A percentile compares a stretch with the other conserved stretches of the same genome.
Conservation (phyloP, 2,888 invertebrate species). For the Autographa gamma region DNA sequence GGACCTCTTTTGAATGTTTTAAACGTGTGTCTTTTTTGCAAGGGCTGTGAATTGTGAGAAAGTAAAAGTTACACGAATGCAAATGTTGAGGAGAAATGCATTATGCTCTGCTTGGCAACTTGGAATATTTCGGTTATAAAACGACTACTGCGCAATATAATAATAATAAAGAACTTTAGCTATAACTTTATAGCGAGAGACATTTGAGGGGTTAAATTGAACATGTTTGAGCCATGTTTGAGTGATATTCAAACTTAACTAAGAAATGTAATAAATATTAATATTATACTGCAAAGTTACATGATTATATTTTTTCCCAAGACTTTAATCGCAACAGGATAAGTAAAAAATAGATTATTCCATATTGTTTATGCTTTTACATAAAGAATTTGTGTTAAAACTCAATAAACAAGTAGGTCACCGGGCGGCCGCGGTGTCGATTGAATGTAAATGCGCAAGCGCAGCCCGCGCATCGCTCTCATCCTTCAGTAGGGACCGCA, state of each 20-base stretch:
- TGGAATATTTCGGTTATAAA: background rate
- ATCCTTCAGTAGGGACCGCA: constrained; percentile 68
- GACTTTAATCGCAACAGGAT: too few species aligned
- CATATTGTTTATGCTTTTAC: background rate
- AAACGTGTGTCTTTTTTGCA: constrained; percentile 12
- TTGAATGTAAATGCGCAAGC: constrained; percentile 84
- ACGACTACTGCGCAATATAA: too few species aligned
- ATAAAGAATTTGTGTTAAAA: constrained; percentile 45
- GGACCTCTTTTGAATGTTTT: constrained; percentile 5
- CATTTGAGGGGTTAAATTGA: too few species aligned
- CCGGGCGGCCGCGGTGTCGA: constrained; percentile 69
- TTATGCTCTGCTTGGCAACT: background rate
- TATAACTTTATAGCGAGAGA: too few species aligned
- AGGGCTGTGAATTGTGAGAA: constrained; percentile 13
- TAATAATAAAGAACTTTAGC: background rate
- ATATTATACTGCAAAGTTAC: too few species aligned
- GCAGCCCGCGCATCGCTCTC: constrained; percentile 65
- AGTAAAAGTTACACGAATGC: background rate
- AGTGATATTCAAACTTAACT: too few species aligned
- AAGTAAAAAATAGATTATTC: background rate
- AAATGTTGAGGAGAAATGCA: background rate
- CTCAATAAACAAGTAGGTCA: constrained; percentile 75
- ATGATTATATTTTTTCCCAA: too few species aligned
- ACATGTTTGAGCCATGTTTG: too few species aligned
- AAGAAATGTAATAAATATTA: too few species aligned